A percentile compares a stretch with the other conserved stretches of the same genome.
Evolutionary conservation across 2,797 vertebrate genomes (phyloP).

Genomic region (Paramormyrops hopkinsi): DNA sequence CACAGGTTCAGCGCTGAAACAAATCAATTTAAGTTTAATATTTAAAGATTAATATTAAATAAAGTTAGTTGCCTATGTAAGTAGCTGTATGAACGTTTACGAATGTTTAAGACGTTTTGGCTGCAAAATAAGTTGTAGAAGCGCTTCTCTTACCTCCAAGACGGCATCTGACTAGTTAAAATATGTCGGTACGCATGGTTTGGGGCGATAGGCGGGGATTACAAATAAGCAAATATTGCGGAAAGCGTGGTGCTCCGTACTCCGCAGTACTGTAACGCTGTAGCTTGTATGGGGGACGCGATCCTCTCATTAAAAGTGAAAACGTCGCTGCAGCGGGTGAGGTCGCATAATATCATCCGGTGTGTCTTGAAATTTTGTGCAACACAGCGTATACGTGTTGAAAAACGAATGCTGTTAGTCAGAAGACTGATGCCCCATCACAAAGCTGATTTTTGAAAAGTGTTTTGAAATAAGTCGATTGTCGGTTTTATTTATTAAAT

Average conservation of each 20-base stretch:
- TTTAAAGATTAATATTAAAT: not conserved
- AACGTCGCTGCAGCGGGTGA: not conserved
- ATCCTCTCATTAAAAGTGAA: not conserved
- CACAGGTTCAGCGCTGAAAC: not conserved
- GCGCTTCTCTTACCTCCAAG: not conserved
- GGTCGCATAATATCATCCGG: not conserved
- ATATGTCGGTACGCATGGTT: not conserved
- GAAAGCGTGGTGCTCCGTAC: not conserved
- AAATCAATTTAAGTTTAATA: not conserved
- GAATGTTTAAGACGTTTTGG: not conserved
- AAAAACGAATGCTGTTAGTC: not conserved
- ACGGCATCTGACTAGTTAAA: not conserved
- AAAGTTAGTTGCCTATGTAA: not conserved
- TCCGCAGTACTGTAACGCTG: not conserved
- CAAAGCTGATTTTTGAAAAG: not conserved
- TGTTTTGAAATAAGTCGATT: not conserved
- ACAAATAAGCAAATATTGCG: not conserved
- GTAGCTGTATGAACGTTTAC: not conserved
- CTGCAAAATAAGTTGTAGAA: not conserved
- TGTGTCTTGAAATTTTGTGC: not conserved
- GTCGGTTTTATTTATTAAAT: not conserved
- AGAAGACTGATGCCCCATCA: not conserved
- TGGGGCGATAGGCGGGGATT: too few relatives aligned
- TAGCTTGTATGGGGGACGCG: not conserved
- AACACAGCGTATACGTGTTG: not conserved